Evolutionary conservation across 2,797 vertebrate species (phyloP).

Genomic region (Rhincodon typus): DNA sequence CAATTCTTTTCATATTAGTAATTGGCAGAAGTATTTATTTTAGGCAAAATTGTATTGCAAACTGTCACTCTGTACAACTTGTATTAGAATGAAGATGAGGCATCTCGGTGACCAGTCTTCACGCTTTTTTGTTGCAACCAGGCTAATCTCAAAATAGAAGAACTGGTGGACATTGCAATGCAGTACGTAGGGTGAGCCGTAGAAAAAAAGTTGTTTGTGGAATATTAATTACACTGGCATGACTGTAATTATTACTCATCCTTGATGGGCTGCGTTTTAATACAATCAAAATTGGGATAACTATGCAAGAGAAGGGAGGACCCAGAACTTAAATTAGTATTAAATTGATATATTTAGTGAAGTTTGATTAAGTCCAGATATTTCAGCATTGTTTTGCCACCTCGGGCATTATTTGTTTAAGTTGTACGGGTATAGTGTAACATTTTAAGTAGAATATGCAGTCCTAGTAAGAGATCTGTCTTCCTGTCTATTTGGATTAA

Average conservation of each 20-base stretch:
- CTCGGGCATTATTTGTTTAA: slow-evolving; percentile 22
- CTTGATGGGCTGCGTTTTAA: neutral
- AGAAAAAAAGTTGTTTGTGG: neutral
- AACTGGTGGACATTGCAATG: neutral
- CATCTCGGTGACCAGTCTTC: neutral
- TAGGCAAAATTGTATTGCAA: neutral
- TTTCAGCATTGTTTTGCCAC: neutral
- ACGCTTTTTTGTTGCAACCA: neutral
- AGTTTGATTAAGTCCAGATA: neutral
- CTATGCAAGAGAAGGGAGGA: neutral
- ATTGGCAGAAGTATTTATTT: neutral
- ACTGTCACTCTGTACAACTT: neutral
- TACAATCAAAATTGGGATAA: too few relatives aligned
- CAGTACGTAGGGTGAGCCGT: neutral
- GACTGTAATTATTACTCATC: neutral
- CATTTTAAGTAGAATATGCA: slow-evolving; percentile 40
- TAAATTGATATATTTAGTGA: neutral
- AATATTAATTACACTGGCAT: neutral
- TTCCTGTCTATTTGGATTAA: slow-evolving; percentile 39
- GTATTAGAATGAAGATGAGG: neutral
- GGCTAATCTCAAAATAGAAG: neutral
- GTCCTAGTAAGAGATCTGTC: slow-evolving; percentile 45
- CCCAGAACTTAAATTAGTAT: neutral
- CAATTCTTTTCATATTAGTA: neutral
- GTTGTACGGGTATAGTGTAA: slow-evolving; percentile 27